Evolutionary conservation across 2,797 vertebrate genomes (phyloP), one percentile per base, ranked within the genome.

Genomic region (Enteromius radiatus): DNA sequence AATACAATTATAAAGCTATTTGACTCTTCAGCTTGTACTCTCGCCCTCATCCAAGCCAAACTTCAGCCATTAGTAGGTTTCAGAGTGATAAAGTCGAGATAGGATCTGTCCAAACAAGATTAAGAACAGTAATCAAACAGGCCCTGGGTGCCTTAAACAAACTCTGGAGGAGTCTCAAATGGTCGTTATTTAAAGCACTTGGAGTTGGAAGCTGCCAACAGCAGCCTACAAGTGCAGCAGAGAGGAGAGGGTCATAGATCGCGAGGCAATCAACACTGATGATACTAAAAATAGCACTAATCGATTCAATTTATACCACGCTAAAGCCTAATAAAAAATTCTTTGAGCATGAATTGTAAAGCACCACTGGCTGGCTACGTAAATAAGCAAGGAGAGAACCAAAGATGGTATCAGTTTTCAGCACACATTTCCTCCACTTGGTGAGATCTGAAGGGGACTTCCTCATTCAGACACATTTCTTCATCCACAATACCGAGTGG

Each of bases 91-190:
- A 76, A 78, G 71, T 65, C 59, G 74, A 85, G 81, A 86, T 78
- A 76, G 80, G 43, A 84, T 87, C 41, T 76, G 85, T 84, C 78
- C 84, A 84, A 91, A 84, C 81, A 90, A 88, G 90, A 91, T 90
- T 84, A 90, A 84, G 85, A 49, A n/a, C 89, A 88, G 90, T 86
- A 86, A 88, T 91, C 88, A 93, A 93, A 92, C 91, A 93, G 88
- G 87, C 90, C 84, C 88, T 86, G 75, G 23, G 87, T 75, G 86
- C 75, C 88, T 91, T 92, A 81, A 90, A 89, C 90, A 92, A 93
- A 93, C 91, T 88, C 89, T 90, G 92, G 93, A 83, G 90, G 86
- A 88, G 91, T 83, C 85, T 76, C 59, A 85, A 84, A 82, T 33
- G 54, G 86, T 79, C 54, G n/a, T 5, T 41, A 86, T 88, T 90